A percentile compares a stretch with the other conserved stretches of the same genome.
These are phyloP conservation scores for Papilio polytes DNA, from an alignment of 1,140 invertebrate genomes.

Conservation along the genomic window DNA sequence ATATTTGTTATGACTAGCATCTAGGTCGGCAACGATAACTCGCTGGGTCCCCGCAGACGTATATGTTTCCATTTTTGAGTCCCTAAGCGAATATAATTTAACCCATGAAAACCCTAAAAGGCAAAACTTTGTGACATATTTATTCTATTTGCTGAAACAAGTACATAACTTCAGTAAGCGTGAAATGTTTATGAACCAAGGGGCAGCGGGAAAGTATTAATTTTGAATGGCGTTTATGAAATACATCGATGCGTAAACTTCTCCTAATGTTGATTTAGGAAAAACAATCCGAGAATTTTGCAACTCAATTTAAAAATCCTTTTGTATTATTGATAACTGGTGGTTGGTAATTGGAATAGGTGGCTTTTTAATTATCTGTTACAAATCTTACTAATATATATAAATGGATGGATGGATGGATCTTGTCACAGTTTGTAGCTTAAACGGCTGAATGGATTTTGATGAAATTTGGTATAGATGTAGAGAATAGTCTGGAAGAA, in stretches of 20 bases:
- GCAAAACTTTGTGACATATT: slow-evolving; percentile 73
- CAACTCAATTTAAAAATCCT: not conserved
- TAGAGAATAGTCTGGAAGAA: too few species aligned
- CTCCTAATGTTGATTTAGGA: not conserved
- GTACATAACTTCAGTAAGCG: slow-evolving; percentile 56
- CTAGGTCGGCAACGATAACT: slow-evolving; percentile 69
- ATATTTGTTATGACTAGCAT: slow-evolving; percentile 53
- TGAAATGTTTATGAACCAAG: slow-evolving; percentile 37
- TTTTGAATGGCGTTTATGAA: slow-evolving; percentile 30
- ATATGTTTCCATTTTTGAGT: slow-evolving; percentile 77
- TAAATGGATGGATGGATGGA: too few species aligned
- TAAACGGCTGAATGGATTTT: too few species aligned
- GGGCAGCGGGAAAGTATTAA: slow-evolving; percentile 14
- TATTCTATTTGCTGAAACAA: slow-evolving; percentile 73
- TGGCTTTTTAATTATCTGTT: too few species aligned
- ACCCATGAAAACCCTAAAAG: slow-evolving; percentile 74
- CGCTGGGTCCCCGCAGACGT: slow-evolving; percentile 67
- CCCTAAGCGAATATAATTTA: slow-evolving; percentile 78
- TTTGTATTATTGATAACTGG: not conserved
- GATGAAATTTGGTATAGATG: too few species aligned
- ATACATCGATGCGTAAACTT: slow-evolving; percentile 13
- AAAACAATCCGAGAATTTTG: not conserved
- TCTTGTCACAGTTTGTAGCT: too few species aligned
- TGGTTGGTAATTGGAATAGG: not conserved
- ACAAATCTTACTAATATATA: too few species aligned